These are phyloP conservation scores for Mormyrus hasselquistii DNA, from an alignment of 2,797 vertebrate species.

Conservation along the genomic window DNA sequence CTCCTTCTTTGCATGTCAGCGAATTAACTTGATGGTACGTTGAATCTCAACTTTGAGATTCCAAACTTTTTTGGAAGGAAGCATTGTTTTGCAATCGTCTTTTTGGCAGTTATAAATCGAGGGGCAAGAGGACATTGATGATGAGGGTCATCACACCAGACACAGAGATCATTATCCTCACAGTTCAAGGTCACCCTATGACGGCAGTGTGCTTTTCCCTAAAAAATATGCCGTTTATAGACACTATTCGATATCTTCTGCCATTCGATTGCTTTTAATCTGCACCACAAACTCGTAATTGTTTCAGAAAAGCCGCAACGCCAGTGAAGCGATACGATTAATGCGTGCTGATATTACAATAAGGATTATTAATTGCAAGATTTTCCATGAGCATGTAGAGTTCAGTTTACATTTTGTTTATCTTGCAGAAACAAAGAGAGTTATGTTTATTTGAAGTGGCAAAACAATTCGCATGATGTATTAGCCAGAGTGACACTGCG, in stretches of 20 bases:
- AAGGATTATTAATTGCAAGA: background rate
- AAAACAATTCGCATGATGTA: background rate
- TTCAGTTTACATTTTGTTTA: slow-evolving; percentile 5
- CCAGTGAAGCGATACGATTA: background rate
- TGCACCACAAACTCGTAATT: background rate
- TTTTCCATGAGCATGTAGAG: background rate
- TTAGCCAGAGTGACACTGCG: background rate
- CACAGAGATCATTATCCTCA: background rate
- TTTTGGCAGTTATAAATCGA: background rate
- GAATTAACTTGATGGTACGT: background rate
- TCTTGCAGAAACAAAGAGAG: background rate
- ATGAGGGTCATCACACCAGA: background rate
- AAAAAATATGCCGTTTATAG: background rate
- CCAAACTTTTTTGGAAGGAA: background rate
- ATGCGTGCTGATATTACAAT: background rate
- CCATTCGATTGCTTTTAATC: background rate
- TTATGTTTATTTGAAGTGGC: background rate
- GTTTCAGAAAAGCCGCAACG: background rate
- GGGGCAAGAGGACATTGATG: background rate
- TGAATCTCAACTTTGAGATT: background rate
- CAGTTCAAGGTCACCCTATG: background rate
- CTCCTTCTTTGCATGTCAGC: background rate
- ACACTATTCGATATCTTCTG: background rate
- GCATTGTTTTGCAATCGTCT: background rate
- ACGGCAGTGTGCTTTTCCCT: background rate